These are phyloP conservation scores for Cardiocondyla obscurior DNA, from an alignment of 1,140 invertebrate species.

Conservation along the genomic window DNA sequence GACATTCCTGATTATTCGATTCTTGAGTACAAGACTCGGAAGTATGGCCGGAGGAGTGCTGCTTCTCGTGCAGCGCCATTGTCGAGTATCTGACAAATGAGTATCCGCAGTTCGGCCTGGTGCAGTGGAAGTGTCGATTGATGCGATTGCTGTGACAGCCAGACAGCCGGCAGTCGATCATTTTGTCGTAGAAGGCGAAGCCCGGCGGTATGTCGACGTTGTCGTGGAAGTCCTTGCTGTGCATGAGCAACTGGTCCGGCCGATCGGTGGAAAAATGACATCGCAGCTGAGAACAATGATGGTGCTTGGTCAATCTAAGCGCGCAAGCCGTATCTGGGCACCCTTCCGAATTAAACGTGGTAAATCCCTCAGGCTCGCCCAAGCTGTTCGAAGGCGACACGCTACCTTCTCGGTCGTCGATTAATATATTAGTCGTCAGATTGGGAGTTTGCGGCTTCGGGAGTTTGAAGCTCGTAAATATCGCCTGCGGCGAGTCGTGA, in stretches of 20 bases:
- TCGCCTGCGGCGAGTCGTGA: conserved; percentile 92
- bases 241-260: conserved; percentile 88
- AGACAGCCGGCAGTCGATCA: conserved; percentile 89
- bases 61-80: conserved; percentile 90
- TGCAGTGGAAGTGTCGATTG: conserved; percentile 92
- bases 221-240: conserved; percentile 93
- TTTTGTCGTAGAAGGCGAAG: conserved; percentile 92
- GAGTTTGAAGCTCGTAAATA: conserved; percentile 96
- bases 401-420: conserved; percentile 83
- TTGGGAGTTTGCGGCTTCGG: conserved; percentile 87
- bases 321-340: conserved; percentile 88
- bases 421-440: conserved; percentile 77
- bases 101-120: conserved; percentile 89
- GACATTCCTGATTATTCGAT: conserved; percentile 67
- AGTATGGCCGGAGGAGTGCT: conserved; percentile 80
- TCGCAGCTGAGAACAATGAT: conserved; percentile 90
- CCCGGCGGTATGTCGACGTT: conserved; percentile 92
- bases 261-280: conserved; percentile 88
- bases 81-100: conserved; percentile 90
- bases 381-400: conserved; percentile 79
- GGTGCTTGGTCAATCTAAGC: conserved; percentile 85
- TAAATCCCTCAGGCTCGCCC: conserved; percentile 84
- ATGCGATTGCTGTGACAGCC: conserved; percentile 89
- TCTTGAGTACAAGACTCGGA: conserved; percentile 52
- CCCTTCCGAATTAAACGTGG: conserved; percentile 85